These are phyloP conservation scores for Cephus rjabovi DNA, from an alignment of 2,888 invertebrate genomes.

Conservation along the genomic window DNA sequence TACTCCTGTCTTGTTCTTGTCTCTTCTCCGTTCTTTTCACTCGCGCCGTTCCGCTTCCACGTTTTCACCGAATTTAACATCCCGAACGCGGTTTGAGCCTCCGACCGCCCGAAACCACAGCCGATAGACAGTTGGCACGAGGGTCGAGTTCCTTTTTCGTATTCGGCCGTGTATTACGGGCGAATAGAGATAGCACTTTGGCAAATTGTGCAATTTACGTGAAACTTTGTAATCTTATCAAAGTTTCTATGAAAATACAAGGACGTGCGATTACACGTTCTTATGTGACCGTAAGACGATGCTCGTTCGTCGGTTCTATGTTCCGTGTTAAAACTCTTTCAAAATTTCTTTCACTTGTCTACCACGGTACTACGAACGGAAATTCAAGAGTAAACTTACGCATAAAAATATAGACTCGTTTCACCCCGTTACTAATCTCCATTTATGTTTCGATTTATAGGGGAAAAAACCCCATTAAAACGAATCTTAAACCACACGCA, in stretches of 20 bases:
- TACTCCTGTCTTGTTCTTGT: conserved; percentile 21
- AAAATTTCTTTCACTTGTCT: too few species aligned
- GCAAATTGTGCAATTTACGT: background rate
- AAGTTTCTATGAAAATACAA: background rate
- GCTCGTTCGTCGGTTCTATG: background rate
- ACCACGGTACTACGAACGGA: background rate
- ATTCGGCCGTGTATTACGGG: background rate
- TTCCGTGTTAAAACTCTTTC: background rate
- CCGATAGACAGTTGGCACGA: background rate
- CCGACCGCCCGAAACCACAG: background rate
- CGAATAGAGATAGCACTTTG: background rate
- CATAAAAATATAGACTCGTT: background rate
- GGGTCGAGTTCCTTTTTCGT: background rate
- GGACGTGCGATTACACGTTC: background rate
- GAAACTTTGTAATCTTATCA: background rate
- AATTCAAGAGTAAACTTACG: background rate
- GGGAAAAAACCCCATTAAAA: too few species aligned
- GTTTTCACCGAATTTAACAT: background rate
- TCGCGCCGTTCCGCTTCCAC: background rate
- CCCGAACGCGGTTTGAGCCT: background rate
- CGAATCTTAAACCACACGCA: background rate
- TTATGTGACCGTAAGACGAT: background rate
- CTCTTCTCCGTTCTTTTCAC: conserved; percentile 3
- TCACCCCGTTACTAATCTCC: background rate
- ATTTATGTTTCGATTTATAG: background rate